phyloP scores from a whole-genome alignment of 2,888 invertebrate genomes.

The Andrena trimmerana region DNA sequence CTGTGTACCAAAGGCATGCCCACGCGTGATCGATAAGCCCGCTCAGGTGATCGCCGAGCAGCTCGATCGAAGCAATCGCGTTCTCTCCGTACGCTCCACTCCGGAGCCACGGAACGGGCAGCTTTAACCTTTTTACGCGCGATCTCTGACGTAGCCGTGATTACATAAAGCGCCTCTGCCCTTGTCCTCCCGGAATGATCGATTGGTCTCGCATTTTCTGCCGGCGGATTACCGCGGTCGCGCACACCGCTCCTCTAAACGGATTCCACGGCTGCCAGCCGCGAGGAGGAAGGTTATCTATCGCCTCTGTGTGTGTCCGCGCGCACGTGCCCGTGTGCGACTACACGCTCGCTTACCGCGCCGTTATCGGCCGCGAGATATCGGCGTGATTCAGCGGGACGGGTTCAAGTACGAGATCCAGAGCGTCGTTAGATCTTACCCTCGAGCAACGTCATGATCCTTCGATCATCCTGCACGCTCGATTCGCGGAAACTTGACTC shows the following conservation, averaged over 20 bases:
- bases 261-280: constrained; percentile 32
- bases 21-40: too few relatives aligned
- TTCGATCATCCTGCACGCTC: constrained; percentile 19
- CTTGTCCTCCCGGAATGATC: constrained; percentile 52
- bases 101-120: neutral
- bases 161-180: constrained; percentile 54
- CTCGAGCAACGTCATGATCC: constrained; percentile 52
- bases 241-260: constrained; percentile 31
- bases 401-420: constrained; percentile 55
- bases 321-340: neutral
- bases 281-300: constrained; percentile 60
- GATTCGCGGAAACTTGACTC: constrained; percentile 45
- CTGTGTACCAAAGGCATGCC: too few relatives aligned
- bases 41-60: too few relatives aligned
- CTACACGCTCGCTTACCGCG: too few relatives aligned
- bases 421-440: constrained; percentile 58
- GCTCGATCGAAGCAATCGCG: too few relatives aligned
- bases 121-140: constrained; percentile 42
- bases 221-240: constrained; percentile 47
- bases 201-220: constrained; percentile 49
- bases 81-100: constrained; percentile 1
- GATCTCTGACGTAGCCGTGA: constrained; percentile 51
- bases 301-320: constrained; percentile 4
- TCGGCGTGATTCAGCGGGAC: constrained; percentile 64
- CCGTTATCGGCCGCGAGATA: constrained; percentile 48